phyloP scores from a whole-genome alignment of 2,888 invertebrate species.

The Eurois occulta region DNA sequence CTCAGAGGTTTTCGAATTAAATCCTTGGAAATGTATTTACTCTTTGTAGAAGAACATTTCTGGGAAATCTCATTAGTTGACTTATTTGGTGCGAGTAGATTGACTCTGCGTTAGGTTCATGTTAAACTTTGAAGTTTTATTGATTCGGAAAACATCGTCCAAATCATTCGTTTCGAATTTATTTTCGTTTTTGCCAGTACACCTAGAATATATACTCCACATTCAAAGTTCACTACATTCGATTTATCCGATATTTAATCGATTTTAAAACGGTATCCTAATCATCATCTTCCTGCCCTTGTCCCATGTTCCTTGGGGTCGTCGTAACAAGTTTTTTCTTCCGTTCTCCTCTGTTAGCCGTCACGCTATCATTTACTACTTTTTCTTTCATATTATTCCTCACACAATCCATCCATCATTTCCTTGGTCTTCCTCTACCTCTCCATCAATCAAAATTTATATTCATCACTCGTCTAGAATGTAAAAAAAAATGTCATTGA shows the following conservation, averaged over 20 bases:
- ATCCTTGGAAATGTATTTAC: constrained; percentile 34
- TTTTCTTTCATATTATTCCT: too few species aligned
- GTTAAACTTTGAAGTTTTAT: constrained; percentile 40
- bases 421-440: too few species aligned
- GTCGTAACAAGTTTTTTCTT: too few species aligned
- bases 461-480: too few species aligned
- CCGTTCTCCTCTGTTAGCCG: too few species aligned
- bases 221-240: neutral
- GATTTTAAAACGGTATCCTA: too few species aligned
- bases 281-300: too few species aligned
- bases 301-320: too few species aligned
- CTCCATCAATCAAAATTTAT: too few species aligned
- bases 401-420: too few species aligned
- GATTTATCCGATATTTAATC: neutral
- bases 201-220: neutral
- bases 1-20: constrained; percentile 43
- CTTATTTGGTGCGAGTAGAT: constrained; percentile 42
- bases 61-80: constrained; percentile 43
- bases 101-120: constrained; percentile 22
- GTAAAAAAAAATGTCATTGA: too few species aligned
- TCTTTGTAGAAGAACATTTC: constrained; percentile 37
- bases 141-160: neutral
- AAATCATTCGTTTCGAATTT: constrained; percentile 18
- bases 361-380: too few species aligned
- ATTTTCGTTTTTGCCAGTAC: neutral